phyloP scores from a whole-genome alignment of 2,888 invertebrate species.

The Ametastegia equiseti region DNA sequence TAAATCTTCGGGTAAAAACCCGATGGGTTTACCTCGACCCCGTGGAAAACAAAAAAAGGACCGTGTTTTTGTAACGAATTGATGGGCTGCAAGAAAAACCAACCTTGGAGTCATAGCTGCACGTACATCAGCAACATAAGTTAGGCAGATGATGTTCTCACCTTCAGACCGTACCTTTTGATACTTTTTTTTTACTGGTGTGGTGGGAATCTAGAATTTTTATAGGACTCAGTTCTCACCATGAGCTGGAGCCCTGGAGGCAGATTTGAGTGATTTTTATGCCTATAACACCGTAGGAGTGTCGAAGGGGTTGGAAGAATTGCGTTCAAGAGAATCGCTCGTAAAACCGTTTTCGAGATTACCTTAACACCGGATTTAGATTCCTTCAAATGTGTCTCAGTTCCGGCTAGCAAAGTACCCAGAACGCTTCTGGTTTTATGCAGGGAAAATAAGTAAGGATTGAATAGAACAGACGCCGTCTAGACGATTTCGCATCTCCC shows the following conservation, averaged over 20 bases:
- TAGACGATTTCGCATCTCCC: conserved; percentile 14
- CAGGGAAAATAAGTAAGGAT: conserved; percentile 27
- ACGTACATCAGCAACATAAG: neutral
- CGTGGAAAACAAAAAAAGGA: neutral
- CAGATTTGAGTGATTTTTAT: conserved; percentile 2
- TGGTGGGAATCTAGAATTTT: neutral
- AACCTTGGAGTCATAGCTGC: neutral
- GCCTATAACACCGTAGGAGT: neutral
- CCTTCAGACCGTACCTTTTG: no score
- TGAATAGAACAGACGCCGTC: conserved; percentile 42
- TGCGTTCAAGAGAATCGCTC: conserved; percentile 25
- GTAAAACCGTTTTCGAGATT: conserved; percentile 25
- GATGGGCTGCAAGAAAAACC: conserved; percentile 15
- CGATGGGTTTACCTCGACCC: neutral
- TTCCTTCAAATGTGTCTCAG: conserved; percentile 14
- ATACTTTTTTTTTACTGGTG: conserved; percentile 8
- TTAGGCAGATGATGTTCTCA: neutral
- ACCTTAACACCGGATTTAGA: neutral
- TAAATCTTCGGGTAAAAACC: conserved; percentile 35
- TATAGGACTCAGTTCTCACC: neutral
- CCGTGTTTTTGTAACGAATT: neutral
- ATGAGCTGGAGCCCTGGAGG: neutral
- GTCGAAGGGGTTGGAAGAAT: neutral
- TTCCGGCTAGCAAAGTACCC: conserved; percentile 43
- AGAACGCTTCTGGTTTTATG: conserved; percentile 36